Base-by-base conservation (phyloP, 1,140 invertebrate species). In the Drosophila kanapiae region DNA sequence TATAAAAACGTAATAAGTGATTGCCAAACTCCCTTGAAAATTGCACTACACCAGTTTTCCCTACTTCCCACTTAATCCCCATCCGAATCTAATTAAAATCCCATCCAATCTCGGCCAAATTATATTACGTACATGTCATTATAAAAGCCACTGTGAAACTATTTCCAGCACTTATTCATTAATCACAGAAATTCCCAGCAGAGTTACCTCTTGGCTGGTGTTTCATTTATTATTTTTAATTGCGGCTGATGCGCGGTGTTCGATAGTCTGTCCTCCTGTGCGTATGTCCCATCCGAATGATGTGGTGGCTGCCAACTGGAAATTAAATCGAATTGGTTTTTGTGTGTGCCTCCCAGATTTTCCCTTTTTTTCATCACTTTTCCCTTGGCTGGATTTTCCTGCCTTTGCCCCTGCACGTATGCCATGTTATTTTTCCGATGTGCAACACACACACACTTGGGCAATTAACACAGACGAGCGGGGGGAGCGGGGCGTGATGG, bases 251-350 rank as follows among this genome's bases (percentile, higher is more conserved):
- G 60, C 18, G 45, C 42, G n/a, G 33, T 37, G 27, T 60, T 45
- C 53, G 82, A 75, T 82, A 59, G 48, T 45, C 31, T 13, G 42
- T 13, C 49, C 4, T 5, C 8, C 29, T 11, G 49, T 18, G 3
- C 8, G 0, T 33, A n/a, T n/a, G n/a, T n/a, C 11, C 33, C 33
- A 38, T 51, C 43, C 27, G 57, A 31, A 59, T 38, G 58, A 70
- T 68, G 51, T 58, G 47, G 77, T 53, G 47, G 77, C 78, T 80
- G 78, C 78, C 68, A 85, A 86, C 75, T 79, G 35, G 43, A 69
- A 86, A 79, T 87, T 68, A 80, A 83, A 80, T 83, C 58, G 69
- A 83, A 83, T 88, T 84, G 80, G 65, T 80, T 88, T 86, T 43
- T 45, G 29, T 59, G 54, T 56, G 13, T 47, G 10, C 14, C 42